Base-by-base conservation (phyloP, 1,140 invertebrate species). In the Lerema accius region DNA sequence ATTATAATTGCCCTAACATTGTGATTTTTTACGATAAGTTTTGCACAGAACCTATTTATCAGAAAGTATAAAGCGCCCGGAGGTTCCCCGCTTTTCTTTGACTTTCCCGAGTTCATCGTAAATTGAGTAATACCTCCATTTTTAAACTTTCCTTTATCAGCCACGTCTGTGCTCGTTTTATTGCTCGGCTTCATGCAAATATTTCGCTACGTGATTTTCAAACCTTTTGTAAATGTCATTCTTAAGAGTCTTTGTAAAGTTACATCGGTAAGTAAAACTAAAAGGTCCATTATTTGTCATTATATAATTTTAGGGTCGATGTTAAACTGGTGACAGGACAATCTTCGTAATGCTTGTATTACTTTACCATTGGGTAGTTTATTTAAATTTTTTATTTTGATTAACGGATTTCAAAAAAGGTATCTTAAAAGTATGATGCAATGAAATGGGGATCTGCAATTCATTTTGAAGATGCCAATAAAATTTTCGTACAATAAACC, bases 11-110 rank as follows among this genome's bases (percentile, higher is more conserved):
- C 26, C 26, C 26, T 58, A 58, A 58, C 53, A 58, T 58, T 58
- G 53, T 58, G 53, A 58, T 45, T 58, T 58, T 58, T 58, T 58
- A 58, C 42, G 53, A 58, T 58, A 58, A 58, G 40, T 58, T 58
- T 58, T 45, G 23, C 53, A 14, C 53, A 58, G 35, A 58, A 58
- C 53, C 53, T 58, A 58, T 58, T 58, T 58, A 58, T 58, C 53
- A 58, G 53, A 45, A 58, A 58, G 53, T 46, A 59, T 59, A 59
- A 59, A 59, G 55, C 42, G 55, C 55, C 55, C 43, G 53, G 16
- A 46, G 55, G 55, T 46, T 59, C 9, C n/a, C 42, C 43, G 55
- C 55, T 59, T 23, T 55, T 59, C 55, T 59, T 59, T 59, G 55
- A 59, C 55, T 59, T 59, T 59, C 42, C 53, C 19, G 55, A 46